Conservation (phyloP, 1,140 invertebrate species). For the Neodiprion pinetum region DNA sequence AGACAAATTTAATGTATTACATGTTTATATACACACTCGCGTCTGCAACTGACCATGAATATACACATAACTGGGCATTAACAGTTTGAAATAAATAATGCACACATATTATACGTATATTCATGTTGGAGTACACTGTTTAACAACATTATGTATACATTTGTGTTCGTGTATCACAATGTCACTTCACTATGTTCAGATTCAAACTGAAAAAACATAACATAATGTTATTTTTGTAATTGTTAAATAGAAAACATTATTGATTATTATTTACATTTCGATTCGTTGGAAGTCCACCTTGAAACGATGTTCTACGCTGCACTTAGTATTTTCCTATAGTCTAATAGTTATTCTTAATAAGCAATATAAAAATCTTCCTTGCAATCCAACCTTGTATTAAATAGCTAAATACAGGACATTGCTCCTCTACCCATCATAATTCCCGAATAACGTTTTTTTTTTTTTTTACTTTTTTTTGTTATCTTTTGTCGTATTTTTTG, state of each 20-base stretch:
- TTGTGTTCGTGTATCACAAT: neutral
- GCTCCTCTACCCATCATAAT: slow-evolving; percentile 7
- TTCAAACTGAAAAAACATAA: neutral
- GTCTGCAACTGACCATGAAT: neutral
- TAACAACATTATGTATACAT: neutral
- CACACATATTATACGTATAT: neutral
- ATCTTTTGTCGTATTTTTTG: neutral
- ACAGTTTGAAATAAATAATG: neutral
- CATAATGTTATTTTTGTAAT: neutral
- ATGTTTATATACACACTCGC: slow-evolving; percentile 9
- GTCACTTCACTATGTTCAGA: neutral
- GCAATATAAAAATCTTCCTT: slow-evolving; percentile 4
- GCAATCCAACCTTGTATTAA: slow-evolving; percentile 13
- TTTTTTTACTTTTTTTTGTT: neutral
- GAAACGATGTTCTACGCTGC: neutral
- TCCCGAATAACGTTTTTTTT: neutral
- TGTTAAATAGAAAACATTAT: slow-evolving; percentile 4
- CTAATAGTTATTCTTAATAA: slow-evolving; percentile 4
- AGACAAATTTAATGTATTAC: slow-evolving; percentile 12
- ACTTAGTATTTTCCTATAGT: neutral
- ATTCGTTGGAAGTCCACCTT: slow-evolving; percentile 5
- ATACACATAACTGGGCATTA: neutral
- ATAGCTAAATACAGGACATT: slow-evolving; percentile 14
- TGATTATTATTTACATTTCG: slow-evolving; percentile 1
- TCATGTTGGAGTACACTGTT: neutral